Evolutionary conservation across 1,140 invertebrate genomes (phyloP).

Genomic region (Caerostris extrusa): DNA sequence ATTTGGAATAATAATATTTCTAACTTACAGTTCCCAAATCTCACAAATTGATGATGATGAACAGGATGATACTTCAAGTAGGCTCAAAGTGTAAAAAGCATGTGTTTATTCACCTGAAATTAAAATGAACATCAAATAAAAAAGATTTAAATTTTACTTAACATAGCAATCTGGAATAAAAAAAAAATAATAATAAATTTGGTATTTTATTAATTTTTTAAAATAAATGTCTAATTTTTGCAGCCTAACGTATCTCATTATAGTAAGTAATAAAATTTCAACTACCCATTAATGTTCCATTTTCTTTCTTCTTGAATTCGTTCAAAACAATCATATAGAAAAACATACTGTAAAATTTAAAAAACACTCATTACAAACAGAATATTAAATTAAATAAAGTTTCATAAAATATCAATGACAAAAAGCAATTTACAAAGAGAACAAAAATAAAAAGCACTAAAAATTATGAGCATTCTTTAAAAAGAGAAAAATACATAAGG

Average conservation of each 20-base stretch:
- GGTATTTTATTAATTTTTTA: too few species aligned
- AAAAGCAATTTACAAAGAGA: background rate
- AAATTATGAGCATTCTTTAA: background rate
- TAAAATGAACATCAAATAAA: too few species aligned
- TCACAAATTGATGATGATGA: constrained; percentile 48
- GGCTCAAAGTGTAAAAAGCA: background rate
- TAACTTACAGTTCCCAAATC: constrained; percentile 9
- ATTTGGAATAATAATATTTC: constrained; percentile 39
- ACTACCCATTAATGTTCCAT: constrained; percentile 79
- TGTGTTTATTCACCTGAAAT: constrained; percentile 45
- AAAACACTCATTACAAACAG: background rate
- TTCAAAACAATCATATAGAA: constrained; percentile 96
- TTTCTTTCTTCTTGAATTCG: constrained; percentile 92
- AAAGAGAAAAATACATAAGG: constrained; percentile 88
- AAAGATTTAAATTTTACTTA: too few species aligned
- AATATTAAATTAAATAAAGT: background rate
- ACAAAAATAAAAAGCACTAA: background rate
- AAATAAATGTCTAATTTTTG: too few species aligned
- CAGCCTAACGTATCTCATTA: background rate
- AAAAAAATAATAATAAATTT: too few species aligned
- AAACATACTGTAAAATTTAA: constrained; percentile 90
- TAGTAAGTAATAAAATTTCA: background rate
- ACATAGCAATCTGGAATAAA: too few species aligned
- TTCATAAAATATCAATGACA: background rate
- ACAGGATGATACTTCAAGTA: constrained; percentile 37